Base-by-base conservation (phyloP, 2,888 invertebrate genomes). In the Caenorhabditis doughertyi region DNA sequence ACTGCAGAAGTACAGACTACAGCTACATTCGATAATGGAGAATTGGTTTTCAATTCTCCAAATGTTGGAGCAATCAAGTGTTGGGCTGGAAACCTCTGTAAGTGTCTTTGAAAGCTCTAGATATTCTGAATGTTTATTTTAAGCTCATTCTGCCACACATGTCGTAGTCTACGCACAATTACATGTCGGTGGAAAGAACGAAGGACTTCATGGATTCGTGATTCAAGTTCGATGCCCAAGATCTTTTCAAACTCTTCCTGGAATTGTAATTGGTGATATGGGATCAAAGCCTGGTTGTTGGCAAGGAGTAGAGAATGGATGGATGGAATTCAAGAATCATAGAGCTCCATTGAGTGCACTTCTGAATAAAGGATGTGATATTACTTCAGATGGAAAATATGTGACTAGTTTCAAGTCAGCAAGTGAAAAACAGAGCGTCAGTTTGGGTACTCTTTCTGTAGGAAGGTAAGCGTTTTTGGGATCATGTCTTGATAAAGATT, bases 241-340 rank as follows among this genome's bases (percentile, higher is more conserved):
- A n/a, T 84, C 83, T 13, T 84, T 80, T 62, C 53, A 83, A 18
- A 55, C 87, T 9, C 80, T 87, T 90, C 95, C 96, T 0, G 96
- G 97, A 0, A 94, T 98, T 0, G 94, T 94, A 0, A 95, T 97
- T 0, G 97, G 97, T 0, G 97, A 98, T 92, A 94, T 98, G 93
- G 98, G 98, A 0, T 95, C 95, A 92, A 98, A 98, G 93, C 94
- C 96, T 51, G 97, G 96, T 0, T 85, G 73, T 18, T 94, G 96
- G 9, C 96, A 97, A 92, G 97, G 96, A 2, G 93, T 97, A 49
- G 98, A 98, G 92, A 98, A 98, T 93, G 98, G 98, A 11, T 89
- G 89, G 89, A 83, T 88, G 84, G 81, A 81, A 56, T 89, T 89
- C 65, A 82, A 95, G 91, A 94, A 96, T 89, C 96, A 96, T 92